Evolutionary conservation across 2,113 vertebrate species (phyloP), one percentile per base, ranked within the genome.

Genomic region (Indicator maculatus): DNA sequence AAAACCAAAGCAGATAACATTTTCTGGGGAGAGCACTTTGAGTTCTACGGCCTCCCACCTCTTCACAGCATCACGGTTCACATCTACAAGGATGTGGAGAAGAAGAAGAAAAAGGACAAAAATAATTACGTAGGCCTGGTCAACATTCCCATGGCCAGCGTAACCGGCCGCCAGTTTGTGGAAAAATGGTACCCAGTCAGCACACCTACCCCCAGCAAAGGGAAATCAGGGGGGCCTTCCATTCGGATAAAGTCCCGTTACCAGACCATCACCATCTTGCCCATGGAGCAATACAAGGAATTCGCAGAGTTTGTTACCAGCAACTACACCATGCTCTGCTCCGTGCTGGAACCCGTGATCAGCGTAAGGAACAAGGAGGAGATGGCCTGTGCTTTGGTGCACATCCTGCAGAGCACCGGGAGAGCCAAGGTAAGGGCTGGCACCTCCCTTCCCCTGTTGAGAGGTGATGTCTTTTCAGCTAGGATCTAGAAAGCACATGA

Each of bases 281-380:
- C 99, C 92, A 99, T 99, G 99, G 99, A 99, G 96, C 99, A 99
- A 91, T 99, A 99, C 97, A 99, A 99, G 94, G 99, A 99, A 92
- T 99, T 99, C 89, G 99, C 99, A 2, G 99, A 99, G 97, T 99
- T 99, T 71, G 79, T 99, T 88, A 99, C 99, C 94, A 98, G 98
- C 97, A 98, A 98, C 97, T 99, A 99, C 75, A 96, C 97, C 38
- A 98, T 98, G 98, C 96, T 99, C 67, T 99, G 99, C 96, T 99
- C 98, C 3, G 99, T 99, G 82, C 97, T 99, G 87, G 99, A 99
- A 88, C 99, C 99, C 1, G 99, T 99, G 65, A 99, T 99, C 97
- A 99, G 99, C 16, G 99, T 99, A 26, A 98, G 98, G 95, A 99
- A 98, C 97, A 99, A 99, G 96, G 99, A 99, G 30, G 99, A 99